Conservation (phyloP, 2,888 invertebrate genomes). For the Mellilla xanthometata region DNA sequence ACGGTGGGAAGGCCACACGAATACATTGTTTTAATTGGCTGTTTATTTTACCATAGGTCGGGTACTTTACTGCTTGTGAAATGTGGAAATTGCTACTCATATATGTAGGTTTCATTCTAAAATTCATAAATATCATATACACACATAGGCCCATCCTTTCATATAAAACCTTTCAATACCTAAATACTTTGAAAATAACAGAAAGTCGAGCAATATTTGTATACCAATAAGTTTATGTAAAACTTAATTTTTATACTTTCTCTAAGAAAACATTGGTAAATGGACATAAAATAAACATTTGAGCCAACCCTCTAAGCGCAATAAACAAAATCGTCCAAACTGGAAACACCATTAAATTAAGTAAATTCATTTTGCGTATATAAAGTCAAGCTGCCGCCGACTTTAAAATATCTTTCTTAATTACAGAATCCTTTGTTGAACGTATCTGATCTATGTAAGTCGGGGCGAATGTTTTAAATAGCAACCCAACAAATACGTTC, state of each 20-base stretch:
- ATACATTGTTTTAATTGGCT: conserved; percentile 16
- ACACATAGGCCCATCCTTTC: too few species aligned
- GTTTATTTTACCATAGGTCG: conserved; percentile 4
- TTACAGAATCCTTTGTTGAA: conserved; percentile 82
- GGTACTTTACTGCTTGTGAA: too few species aligned
- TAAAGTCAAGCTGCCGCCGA: conserved; percentile 80
- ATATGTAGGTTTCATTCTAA: too few species aligned
- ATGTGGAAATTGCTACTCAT: too few species aligned
- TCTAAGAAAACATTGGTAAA: not conserved
- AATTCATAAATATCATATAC: too few species aligned
- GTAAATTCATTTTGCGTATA: conserved; percentile 78
- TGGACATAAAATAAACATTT: conserved; percentile 2
- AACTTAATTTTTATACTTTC: too few species aligned
- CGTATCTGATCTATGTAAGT: conserved; percentile 83
- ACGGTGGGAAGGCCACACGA: conserved; percentile 11
- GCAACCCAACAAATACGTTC: conserved; percentile 78
- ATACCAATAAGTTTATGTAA: too few species aligned
- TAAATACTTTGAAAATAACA: too few species aligned
- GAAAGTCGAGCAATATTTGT: too few species aligned
- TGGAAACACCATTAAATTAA: conserved; percentile 71
- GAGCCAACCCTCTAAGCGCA: conserved; percentile 18
- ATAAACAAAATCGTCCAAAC: conserved; percentile 48
- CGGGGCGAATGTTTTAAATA: conserved; percentile 80
- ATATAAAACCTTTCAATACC: too few species aligned
- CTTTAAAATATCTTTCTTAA: conserved; percentile 82